phyloP scores from a whole-genome alignment of 1,140 invertebrate species.

The Samia ricini region DNA sequence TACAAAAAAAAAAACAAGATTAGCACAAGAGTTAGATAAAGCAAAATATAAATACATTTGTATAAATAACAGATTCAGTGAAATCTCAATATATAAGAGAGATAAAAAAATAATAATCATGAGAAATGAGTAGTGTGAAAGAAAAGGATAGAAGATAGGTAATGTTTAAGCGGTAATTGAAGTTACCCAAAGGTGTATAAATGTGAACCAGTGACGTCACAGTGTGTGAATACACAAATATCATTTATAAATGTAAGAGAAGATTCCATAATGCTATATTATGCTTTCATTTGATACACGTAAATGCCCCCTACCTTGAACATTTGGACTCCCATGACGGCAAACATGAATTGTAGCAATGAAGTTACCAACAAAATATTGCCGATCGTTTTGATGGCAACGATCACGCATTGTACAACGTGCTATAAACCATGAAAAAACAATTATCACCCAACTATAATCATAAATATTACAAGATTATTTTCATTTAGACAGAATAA shows the following conservation, averaged over 20 bases:
- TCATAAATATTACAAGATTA: no score
- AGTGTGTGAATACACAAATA: constrained; percentile 5
- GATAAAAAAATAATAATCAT: constrained; percentile 23
- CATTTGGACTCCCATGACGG: constrained; percentile 99
- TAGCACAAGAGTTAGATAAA: constrained; percentile 8
- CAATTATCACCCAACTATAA: not conserved
- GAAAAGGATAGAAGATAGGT: constrained; percentile 10
- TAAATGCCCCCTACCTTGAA: constrained; percentile 92
- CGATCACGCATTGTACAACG: constrained; percentile 99
- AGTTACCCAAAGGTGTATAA: constrained; percentile 77
- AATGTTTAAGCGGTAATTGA: not conserved
- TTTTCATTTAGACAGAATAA: no score
- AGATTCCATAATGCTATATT: not conserved
- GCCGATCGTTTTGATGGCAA: constrained; percentile 99
- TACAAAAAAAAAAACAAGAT: not conserved
- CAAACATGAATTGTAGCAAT: constrained; percentile 99
- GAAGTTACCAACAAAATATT: constrained; percentile 99
- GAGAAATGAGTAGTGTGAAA: constrained; percentile 19
- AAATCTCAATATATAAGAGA: not conserved
- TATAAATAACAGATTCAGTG: not conserved
- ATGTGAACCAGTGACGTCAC: not conserved
- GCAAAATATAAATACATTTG: constrained; percentile 1
- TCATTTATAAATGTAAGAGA: not conserved
- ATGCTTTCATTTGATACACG: not conserved
- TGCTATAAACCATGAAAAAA: constrained; percentile 82